Evolutionary conservation across 2,797 vertebrate genomes (phyloP), one percentile per base, ranked within the genome.

Genomic region (Scolopax rusticola): DNA sequence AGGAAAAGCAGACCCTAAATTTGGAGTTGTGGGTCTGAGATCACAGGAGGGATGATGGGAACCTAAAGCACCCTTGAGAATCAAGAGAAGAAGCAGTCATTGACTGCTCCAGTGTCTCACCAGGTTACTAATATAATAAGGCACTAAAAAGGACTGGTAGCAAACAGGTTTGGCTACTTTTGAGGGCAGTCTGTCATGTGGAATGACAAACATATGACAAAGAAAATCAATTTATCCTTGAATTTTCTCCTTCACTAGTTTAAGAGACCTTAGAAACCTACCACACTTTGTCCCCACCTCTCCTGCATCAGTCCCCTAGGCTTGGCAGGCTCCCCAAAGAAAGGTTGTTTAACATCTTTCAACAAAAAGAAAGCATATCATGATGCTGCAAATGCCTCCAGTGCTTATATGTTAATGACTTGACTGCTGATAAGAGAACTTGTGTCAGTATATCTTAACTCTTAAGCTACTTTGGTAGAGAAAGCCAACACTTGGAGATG

Each of bases 11-110:
- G 36, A 12, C 25, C 5, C 23, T 83, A 25, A 43, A 48, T 7
- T 16, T 33, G 27, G 67, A 89, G 27, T 1, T 80, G 40, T 60
- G 25, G 18, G 45, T 80, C 61, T 86, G 76, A 84, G 61, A 59
- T 16, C 0, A 0, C 25, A 67, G 48, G 11, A 15, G 4, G 30
- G 59, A 15, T 61, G 54, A 24, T 11, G 33, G 57, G 17, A 75
- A 43, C 71, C 57, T 45, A 30, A 17, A 48, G 20, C 20, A 51
- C 18, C 36, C 65, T 21, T 19, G 48, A 47, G 8, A 65, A 51
- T 24, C 43, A 54, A 40, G 54, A 68, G 57, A 21, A 81, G 25
- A 51, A 84, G 74, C 12, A 69, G 53, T 47, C 73, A 63, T 38
- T 75, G 64, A 12, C 16, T 36, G 32, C 48, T 63, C 21, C 2